Percentiles rank a stretch among this genome's conserved stretches.
Evolutionary conservation across 2,113 vertebrate genomes (phyloP).

Genomic region (Nothoprocta pentlandii): DNA sequence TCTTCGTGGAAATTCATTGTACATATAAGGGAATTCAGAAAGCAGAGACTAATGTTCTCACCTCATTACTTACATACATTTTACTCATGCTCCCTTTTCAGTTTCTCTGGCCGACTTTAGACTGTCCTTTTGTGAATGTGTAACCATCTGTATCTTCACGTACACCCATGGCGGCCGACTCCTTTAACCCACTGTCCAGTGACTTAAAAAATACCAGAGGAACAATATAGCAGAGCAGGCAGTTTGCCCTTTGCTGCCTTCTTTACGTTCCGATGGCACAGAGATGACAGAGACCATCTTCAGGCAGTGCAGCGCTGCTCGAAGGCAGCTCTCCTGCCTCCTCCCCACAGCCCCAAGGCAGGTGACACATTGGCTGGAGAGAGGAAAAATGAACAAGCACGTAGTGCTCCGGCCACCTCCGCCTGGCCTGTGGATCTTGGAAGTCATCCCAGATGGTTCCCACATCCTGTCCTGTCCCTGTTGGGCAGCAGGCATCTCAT

Average conservation of each 20-base stretch:
- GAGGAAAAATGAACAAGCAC: neutral
- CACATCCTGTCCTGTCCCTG: neutral
- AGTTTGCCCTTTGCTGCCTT: neutral
- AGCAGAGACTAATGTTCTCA: slow-evolving; percentile 6
- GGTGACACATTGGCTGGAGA: neutral
- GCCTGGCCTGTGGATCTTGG: neutral
- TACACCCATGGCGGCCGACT: neutral
- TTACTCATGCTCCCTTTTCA: slow-evolving; percentile 9
- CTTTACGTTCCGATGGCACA: neutral
- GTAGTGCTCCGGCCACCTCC: neutral
- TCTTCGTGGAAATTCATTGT: slow-evolving; percentile 40
- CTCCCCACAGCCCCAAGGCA: neutral
- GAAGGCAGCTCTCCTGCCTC: neutral
- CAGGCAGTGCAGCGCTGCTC: neutral
- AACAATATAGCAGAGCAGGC: neutral
- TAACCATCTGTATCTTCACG: neutral
- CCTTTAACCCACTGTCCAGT: slow-evolving; percentile 7
- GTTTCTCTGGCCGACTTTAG: slow-evolving; percentile 10
- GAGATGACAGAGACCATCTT: neutral
- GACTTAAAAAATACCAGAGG: neutral
- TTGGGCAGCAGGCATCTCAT: neutral
- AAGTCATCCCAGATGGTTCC: neutral
- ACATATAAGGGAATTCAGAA: slow-evolving; percentile 23
- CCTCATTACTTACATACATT: slow-evolving; percentile 29
- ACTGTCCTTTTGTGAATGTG: slow-evolving; percentile 21